Evolutionary conservation across 2,797 vertebrate genomes (phyloP).

Genomic region (Neosalanx taihuensis): DNA sequence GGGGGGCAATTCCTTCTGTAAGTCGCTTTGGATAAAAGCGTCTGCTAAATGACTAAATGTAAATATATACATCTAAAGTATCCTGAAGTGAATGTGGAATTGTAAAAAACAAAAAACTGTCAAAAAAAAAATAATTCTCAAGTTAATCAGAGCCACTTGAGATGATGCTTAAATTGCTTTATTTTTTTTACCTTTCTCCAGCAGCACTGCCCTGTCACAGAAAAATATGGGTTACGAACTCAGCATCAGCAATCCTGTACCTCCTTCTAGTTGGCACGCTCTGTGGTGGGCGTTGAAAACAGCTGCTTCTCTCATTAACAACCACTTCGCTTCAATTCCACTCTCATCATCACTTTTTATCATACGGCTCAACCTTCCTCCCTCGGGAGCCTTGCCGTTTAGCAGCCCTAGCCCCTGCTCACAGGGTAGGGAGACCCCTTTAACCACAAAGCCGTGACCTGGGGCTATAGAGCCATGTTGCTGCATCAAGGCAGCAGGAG

Average conservation of each 20-base stretch:
- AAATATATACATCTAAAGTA: no score
- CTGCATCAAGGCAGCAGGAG: background rate
- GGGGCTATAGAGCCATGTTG: background rate
- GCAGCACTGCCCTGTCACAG: slow-evolving; percentile 20
- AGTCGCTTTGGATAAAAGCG: no score
- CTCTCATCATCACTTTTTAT: slow-evolving; percentile 62
- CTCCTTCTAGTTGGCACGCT: slow-evolving; percentile 35
- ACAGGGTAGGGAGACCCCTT: background rate
- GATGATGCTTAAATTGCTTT: background rate
- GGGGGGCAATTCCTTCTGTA: no score
- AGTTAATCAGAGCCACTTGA: background rate
- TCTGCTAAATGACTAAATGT: no score
- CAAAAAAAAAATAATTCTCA: background rate
- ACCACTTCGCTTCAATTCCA: slow-evolving; percentile 39
- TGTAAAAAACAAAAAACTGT: background rate
- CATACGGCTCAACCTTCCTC: slow-evolving; percentile 22
- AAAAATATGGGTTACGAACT: slow-evolving; percentile 30
- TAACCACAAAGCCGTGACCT: background rate
- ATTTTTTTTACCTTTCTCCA: slow-evolving; percentile 12
- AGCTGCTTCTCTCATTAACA: slow-evolving; percentile 50
- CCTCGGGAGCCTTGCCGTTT: slow-evolving; percentile 31
- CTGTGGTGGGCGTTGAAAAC: slow-evolving; percentile 34
- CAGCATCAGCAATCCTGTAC: slow-evolving; percentile 17
- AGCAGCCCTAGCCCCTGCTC: slow-evolving; percentile 22
- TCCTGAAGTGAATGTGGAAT: no score